Conservation (phyloP, 2,113 vertebrate species). For the Pampusana beccarii region DNA sequence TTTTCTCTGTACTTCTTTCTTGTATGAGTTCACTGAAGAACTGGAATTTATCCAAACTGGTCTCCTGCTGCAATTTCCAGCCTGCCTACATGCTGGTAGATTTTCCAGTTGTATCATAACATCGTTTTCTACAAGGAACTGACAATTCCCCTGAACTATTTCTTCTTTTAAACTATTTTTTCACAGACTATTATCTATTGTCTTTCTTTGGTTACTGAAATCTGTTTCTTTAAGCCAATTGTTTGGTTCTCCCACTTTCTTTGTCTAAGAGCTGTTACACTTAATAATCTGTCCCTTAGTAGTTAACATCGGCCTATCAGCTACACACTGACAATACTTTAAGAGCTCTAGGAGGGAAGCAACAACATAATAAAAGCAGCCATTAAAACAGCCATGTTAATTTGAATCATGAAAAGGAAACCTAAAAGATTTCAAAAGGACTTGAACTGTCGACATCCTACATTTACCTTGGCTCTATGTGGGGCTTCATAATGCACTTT, state of each 20-base stretch:
- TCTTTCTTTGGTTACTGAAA: not conserved
- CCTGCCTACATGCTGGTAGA: not conserved
- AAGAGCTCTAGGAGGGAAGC: not conserved
- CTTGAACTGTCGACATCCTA: not conserved
- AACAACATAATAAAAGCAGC: not conserved
- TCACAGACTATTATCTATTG: not conserved
- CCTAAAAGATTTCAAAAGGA: not conserved
- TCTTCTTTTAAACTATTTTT: not conserved
- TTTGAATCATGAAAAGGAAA: slow-evolving; percentile 6
- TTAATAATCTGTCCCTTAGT: not conserved
- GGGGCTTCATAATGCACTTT: not conserved
- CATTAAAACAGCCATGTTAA: not conserved
- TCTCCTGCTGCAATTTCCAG: not conserved
- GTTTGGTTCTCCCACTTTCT: not conserved
- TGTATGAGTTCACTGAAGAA: not conserved
- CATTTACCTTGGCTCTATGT: not conserved
- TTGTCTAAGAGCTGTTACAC: not conserved
- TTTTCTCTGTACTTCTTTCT: not conserved
- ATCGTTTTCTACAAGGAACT: not conserved
- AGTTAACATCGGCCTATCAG: not conserved
- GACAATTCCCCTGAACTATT: not conserved
- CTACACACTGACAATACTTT: not conserved
- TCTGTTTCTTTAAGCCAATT: not conserved
- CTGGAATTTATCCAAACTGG: not conserved
- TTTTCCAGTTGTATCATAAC: not conserved